Base-by-base conservation (phyloP, 2,113 vertebrate species). In the Laterallus jamaicensis region DNA sequence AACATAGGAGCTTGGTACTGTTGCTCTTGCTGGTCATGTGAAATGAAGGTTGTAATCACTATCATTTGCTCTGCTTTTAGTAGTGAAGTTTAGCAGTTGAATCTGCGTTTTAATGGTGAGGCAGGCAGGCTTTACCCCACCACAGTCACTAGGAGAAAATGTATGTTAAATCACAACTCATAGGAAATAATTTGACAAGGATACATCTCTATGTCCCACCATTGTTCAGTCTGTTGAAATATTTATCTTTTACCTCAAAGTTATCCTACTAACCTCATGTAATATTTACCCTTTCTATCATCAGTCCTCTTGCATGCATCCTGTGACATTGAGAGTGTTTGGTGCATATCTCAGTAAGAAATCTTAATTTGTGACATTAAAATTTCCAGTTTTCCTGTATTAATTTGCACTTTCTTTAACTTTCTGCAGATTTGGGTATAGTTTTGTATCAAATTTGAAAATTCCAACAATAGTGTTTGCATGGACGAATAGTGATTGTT, bases 221-320 rank as follows among this genome's bases (percentile, higher is more conserved):
- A 28, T 79, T 92, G 12, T 58, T 82, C 31, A 69, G 20, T 47
- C 49, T 67, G 6, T 78, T 86, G 28, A 70, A 84, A 40, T 54
- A 50, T 87, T 94, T 79, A 25, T 32, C 47, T 85, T 87, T 62
- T 82, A 88, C 76, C 80, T 40, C 62, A 10, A 15, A 71, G 29
- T 88, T 84, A 54, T 10, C 67, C 74, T 92, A 92, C 92, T 96
- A 95, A 94, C 74, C 73, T 82, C 69, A 77, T 54, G 17, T 82
- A 81, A 78, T 92, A 90, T 67, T 83, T 94, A 47, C 37, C 3
- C 19, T 75, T 88, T 70, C 63, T 92, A 1, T 76, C 68, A 80
- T 91, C 77, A 69, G 18, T 32, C 59, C 63, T 88, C 40, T 81
- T 90, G 70, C 67, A 80, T 95, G 89, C 39, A 52, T 89, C 56